Evolutionary conservation across 2,113 vertebrate genomes (phyloP), one percentile per base, ranked within the genome.

Genomic region (Meleagris gallopavo): DNA sequence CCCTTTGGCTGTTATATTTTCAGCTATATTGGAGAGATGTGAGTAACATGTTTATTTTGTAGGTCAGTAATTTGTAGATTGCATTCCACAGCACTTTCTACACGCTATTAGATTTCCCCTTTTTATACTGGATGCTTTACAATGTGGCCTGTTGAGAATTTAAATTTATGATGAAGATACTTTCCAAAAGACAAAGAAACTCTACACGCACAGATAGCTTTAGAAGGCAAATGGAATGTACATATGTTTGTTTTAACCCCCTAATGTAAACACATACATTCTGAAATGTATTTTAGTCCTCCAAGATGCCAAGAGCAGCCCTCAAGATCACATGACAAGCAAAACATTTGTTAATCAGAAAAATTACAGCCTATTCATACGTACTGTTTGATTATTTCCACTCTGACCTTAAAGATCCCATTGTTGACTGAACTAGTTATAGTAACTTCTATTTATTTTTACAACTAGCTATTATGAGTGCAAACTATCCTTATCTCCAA

Each of bases 391-490:
- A 98, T 97, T 97, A 98, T 97, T 98, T 97, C 97, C 91, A 96
- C 97, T 96, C 96, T 97, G 98, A 98, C 97, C 98, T 97, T 96
- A 96, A 97, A 97, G 97, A 97, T 98, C 94, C 97, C 92, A 97
- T 97, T 98, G 97, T 98, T 94, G 97, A 97, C 97, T 97, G 97
- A 97, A 97, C 98, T 97, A 94, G 97, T 97, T 98, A 98, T 97
- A 98, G 97, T 97, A 98, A 98, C 97, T 97, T 96, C 94, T 98
- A 97, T 98, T 98, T 98, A 98, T 98, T 98, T 98, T 98, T 98
- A 97, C 97, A 98, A 98, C 98, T 97, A 97, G 96, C 97, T 97
- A 97, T 98, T 98, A 96, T 96, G 96, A 98, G 97, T 95, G 97
- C 97, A 98, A 98, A 97, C 97, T 93, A 58, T 95, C 85, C 97